These are phyloP conservation scores for Dryoscopus gambensis DNA, from an alignment of 2,113 vertebrate genomes.

Conservation along the genomic window DNA sequence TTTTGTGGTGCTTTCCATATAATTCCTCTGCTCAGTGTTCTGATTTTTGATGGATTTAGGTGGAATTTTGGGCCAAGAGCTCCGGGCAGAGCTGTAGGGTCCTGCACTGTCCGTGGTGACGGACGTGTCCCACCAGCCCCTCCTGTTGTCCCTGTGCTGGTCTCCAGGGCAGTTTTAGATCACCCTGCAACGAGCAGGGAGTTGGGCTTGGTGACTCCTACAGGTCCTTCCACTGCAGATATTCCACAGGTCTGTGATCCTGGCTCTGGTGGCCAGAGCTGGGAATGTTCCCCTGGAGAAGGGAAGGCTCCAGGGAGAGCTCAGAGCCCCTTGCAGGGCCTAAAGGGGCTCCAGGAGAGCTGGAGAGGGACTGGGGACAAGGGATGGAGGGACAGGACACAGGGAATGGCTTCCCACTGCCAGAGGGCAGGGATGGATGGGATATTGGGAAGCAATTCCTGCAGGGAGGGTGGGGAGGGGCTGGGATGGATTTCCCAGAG, in stretches of 20 bases:
- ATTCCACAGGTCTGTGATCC: fast-evolving
- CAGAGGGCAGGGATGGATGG: background rate
- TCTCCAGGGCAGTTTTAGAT: background rate
- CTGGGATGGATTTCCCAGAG: background rate
- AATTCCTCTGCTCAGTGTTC: background rate
- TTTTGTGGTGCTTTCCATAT: background rate
- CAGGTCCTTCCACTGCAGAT: background rate
- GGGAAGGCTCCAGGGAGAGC: background rate
- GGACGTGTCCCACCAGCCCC: background rate
- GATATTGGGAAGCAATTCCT: background rate
- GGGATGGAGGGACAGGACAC: background rate
- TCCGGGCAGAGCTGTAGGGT: background rate
- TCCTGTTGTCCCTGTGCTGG: background rate
- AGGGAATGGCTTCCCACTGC: background rate
- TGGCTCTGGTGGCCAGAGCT: background rate
- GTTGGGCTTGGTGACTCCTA: background rate
- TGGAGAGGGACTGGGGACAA: background rate
- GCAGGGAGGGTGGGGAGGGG: background rate
- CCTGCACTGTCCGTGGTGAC: background rate
- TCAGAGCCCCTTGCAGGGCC: background rate
- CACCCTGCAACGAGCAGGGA: background rate
- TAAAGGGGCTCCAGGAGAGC: background rate
- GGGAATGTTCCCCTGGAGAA: background rate
- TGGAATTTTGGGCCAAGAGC: background rate
- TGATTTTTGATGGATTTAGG: background rate